Evolutionary conservation across 2,797 vertebrate species (phyloP), one percentile per base, ranked within the genome.

Genomic region (Syncerus caffer): DNA sequence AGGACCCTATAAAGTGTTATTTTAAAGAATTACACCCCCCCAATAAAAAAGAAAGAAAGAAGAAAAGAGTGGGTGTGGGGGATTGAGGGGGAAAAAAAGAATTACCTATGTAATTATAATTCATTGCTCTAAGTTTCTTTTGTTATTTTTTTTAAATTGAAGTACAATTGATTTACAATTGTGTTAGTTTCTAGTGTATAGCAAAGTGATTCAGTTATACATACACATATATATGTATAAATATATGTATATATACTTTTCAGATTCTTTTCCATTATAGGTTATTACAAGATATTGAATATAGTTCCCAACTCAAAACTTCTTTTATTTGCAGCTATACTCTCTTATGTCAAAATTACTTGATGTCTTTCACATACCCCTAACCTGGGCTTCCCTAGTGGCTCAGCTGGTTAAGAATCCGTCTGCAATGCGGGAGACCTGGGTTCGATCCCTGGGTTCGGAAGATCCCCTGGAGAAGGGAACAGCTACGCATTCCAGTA

Each of bases 401-500:
- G 34, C 19, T 71, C 64, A 38, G 10, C n/a, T 71, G 19, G 19
- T 71, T 71, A 38, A 71, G 34, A 38, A 71, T 71, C 34, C 0
- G 0, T 34, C 64, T 0, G 0, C 64, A 71, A 23, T 23, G 19
- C 1, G 21, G 34, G 5, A 23, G 19, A 38, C 64, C 5, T 38
- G 19, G 19, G 1, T 38, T 71, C 3, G 10, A 71, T 6, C 64
- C 10, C 34, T 71, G n/a, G 34, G 5, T 71, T 38, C 34, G 34
- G 64, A 34, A 38, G 19, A 38, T 71, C 2, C 64, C 64, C 34
- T 71, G 34, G 34, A 71, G 34, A 71, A 38, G 34, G 19, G 19
- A 34, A 71, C 64, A 38, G n/a, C n/a, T 71, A 23, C 0, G 4
- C 10, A 71, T 19, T 71, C 17, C 21, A 12, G 19, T 71, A 23